Conservation (phyloP, 2,113 vertebrate species). For the Pseudois nayaur region DNA sequence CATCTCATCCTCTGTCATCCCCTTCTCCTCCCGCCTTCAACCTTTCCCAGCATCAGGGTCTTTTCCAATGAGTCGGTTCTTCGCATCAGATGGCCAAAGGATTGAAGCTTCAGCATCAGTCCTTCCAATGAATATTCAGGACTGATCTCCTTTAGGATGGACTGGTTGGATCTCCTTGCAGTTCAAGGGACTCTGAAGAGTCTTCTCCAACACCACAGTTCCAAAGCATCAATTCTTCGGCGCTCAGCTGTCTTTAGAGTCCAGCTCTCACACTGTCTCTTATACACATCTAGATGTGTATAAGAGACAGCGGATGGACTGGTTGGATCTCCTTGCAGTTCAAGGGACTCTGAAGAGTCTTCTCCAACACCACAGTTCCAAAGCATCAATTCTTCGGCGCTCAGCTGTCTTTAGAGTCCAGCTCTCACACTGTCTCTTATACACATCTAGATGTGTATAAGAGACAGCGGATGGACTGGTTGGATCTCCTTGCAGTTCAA, state of each 20-base stretch:
- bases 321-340: too few species aligned
- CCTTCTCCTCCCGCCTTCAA: neutral
- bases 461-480: too few species aligned
- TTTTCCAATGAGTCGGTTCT: neutral
- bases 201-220: neutral
- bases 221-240: neutral
- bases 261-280: neutral
- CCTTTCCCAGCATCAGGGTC: neutral
- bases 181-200: neutral
- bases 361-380: too few species aligned
- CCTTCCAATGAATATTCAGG: neutral
- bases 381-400: too few species aligned
- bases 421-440: too few species aligned
- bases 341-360: too few species aligned
- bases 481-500: too few species aligned
- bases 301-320: too few species aligned
- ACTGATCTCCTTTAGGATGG: neutral
- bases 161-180: neutral
- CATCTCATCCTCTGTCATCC: neutral
- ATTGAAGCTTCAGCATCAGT: neutral
- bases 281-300: too few species aligned
- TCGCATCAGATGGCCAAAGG: neutral
- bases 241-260: neutral
- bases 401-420: too few species aligned
- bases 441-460: too few species aligned